Base-by-base conservation (phyloP, 53 echinoderm and acorn worm genomes). In the Holothuria leucospilota region DNA sequence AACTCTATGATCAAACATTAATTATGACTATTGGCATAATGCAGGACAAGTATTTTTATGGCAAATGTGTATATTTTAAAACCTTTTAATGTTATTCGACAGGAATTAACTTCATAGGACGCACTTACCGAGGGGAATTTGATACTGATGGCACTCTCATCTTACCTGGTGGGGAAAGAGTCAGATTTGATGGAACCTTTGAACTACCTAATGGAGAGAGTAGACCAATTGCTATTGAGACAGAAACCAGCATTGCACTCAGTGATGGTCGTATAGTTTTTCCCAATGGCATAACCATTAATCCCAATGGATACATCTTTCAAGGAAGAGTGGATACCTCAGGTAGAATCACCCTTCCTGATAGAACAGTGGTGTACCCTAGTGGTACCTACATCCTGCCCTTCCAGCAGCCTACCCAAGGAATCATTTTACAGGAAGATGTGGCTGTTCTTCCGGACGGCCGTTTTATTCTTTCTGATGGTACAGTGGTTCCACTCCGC, bases 131-230 rank as follows among this genome's bases (percentile, higher is more conserved):
- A 16, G 84, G 84, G 14, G 13, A 46, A 66, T 66, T 83, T 67
- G 68, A 67, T 8, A 21, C 84, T 51, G 84, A 83, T 24, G 84
- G 84, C 21, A 83, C 51, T 6, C 65, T 83, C 7, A 10, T 67
- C 21, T 67, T 83, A 21, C 84, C 84, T 26, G 51, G 1, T 83
- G 84, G 84, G 20, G 84, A 83, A 39, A 42, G 65, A 49, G 46
- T 83, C 66, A 65, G 49, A 9, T 83, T 83, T 83, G 84, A 83
- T 67, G 84, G 84, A 4, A 83, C 84, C 13, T 64, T 83, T 39
- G 11, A 64, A 66, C 51, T 83, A 38, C 65, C 84, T 15, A 49
- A 65, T 46, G 84, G 84, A 8, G 51, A 64, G 16, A 83, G 14
- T 15, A 83, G 51, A 67, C 65, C 66, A n/a, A 52, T 83, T 42